A percentile compares a stretch with the other conserved stretches of the same genome.
Conservation (phyloP, 2,888 invertebrate genomes). For the Heliconius sara region DNA sequence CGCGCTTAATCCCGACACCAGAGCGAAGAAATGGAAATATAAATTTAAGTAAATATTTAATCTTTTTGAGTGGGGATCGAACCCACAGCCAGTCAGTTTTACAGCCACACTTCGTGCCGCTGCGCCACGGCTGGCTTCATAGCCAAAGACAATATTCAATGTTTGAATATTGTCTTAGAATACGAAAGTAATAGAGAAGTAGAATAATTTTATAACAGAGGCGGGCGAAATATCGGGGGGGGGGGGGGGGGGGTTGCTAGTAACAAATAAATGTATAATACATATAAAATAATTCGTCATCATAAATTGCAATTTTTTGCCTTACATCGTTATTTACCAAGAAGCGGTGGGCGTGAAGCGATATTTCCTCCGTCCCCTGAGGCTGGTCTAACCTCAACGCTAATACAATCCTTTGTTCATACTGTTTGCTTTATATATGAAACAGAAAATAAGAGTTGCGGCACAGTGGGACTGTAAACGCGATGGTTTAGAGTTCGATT, state of each 20-base stretch:
- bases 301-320: conserved; percentile 15
- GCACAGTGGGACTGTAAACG: neutral
- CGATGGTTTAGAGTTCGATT: neutral
- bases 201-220: no score
- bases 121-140: no score
- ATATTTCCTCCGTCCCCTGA: conserved; percentile 20
- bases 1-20: no score
- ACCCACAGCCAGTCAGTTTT: no score
- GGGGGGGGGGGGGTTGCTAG: neutral
- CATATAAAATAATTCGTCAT: conserved; percentile 1
- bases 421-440: conserved; percentile 18
- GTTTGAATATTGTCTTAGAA: no score
- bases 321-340: conserved; percentile 15
- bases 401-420: conserved; percentile 17
- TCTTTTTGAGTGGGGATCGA: no score
- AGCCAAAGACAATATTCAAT: no score
- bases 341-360: conserved; percentile 19
- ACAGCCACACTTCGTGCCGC: no score
- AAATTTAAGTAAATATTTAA: no score
- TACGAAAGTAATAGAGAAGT: no score
- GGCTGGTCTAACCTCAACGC: conserved; percentile 13
- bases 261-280: neutral
- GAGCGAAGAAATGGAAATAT: no score
- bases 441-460: neutral
- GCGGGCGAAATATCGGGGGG: no score